These are phyloP conservation scores for Brachionus angularis DNA, from an alignment of 1,140 invertebrate genomes.

Conservation along the genomic window DNA sequence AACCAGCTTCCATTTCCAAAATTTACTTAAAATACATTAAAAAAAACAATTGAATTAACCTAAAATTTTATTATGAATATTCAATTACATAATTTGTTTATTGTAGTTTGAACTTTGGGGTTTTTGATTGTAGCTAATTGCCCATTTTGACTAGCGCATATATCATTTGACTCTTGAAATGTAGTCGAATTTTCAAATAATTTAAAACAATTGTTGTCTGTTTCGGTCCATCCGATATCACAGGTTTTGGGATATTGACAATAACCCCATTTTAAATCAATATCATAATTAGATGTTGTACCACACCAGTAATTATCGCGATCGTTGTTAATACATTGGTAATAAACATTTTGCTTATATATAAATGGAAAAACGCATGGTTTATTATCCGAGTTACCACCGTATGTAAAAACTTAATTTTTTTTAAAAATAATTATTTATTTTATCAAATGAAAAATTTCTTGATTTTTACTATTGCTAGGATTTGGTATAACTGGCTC, in stretches of 20 bases:
- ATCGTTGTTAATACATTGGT: slow-evolving; percentile 34
- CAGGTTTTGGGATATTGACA: slow-evolving; percentile 30
- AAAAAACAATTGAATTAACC: not conserved
- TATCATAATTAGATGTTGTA: slow-evolving; percentile 45
- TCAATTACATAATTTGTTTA: not conserved
- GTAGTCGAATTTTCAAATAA: not conserved
- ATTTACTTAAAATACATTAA: not conserved
- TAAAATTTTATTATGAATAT: not conserved
- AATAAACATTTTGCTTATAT: slow-evolving; percentile 44
- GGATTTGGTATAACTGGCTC: slow-evolving; percentile 23
- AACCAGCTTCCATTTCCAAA: not conserved
- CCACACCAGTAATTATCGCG: slow-evolving; percentile 43
- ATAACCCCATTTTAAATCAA: slow-evolving; percentile 45
- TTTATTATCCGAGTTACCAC: slow-evolving; percentile 13
- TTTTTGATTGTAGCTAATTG: not conserved
- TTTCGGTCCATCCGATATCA: slow-evolving; percentile 5
- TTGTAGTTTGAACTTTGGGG: not conserved
- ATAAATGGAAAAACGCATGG: slow-evolving; percentile 46
- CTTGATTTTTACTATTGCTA: slow-evolving; percentile 28
- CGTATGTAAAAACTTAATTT: slow-evolving; percentile 11
- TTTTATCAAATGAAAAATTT: not conserved
- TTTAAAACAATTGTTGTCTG: not conserved
- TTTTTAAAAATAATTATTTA: not conserved
- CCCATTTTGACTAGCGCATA: not conserved
- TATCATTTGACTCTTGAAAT: slow-evolving; percentile 4